A percentile compares a stretch with the other conserved stretches of the same genome.
These are phyloP conservation scores for Leptodactylus fuscus DNA, from an alignment of 2,113 vertebrate genomes.

Conservation along the genomic window DNA sequence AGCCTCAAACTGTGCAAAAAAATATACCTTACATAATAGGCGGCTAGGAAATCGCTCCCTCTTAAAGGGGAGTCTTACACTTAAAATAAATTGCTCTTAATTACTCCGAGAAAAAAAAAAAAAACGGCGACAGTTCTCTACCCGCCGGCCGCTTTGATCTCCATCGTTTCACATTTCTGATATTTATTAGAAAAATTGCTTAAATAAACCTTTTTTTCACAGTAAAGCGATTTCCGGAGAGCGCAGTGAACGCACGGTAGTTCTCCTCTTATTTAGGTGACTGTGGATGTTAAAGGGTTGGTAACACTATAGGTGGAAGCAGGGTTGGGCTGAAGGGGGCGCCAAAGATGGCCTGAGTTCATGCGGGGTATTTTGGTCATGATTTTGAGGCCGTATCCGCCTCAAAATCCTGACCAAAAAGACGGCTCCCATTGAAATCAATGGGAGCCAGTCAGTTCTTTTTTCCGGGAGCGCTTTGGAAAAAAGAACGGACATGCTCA, in stretches of 20 bases:
- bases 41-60: neutral
- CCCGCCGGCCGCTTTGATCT: neutral
- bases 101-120: neutral
- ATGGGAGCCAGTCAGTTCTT: too few species aligned
- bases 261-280: neutral
- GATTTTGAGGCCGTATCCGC: too few species aligned
- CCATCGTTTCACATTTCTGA: neutral
- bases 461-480: too few species aligned
- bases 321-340: neutral
- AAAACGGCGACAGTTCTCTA: too few species aligned
- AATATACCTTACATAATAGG: neutral
- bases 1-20: conserved; percentile 3
- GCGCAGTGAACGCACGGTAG: neutral
- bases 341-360: too few species aligned
- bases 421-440: too few species aligned
- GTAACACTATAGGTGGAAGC: neutral
- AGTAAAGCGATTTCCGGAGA: neutral
- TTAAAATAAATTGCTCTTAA: conserved; percentile 18
- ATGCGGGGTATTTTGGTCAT: too few species aligned
- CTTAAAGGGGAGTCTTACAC: conserved; percentile 40
- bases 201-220: conserved; percentile 2
- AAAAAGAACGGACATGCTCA: too few species aligned
- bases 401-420: too few species aligned
- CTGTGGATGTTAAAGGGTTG: neutral
- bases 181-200: neutral